Evolutionary conservation across 2,888 invertebrate species (phyloP).

Genomic region (Lydus trimaculatus): DNA sequence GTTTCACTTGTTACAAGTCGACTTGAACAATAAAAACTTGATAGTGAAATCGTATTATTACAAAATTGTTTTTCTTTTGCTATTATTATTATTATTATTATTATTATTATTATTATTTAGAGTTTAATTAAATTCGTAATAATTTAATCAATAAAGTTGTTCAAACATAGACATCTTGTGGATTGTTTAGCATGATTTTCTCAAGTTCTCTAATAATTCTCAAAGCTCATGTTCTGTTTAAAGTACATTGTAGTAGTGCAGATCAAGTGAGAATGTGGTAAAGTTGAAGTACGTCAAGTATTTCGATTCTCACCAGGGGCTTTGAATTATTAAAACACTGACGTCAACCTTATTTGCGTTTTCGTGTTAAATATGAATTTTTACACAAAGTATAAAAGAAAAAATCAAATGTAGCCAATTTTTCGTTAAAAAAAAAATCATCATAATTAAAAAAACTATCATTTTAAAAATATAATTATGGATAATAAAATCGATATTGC

Average conservation of each 20-base stretch:
- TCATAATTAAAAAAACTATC: too few relatives aligned
- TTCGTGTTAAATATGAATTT: slow-evolving; percentile 10
- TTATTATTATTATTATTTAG: too few relatives aligned
- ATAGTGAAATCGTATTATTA: too few relatives aligned
- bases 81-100: too few relatives aligned
- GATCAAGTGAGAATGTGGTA: slow-evolving; percentile 10
- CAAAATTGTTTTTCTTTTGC: too few relatives aligned
- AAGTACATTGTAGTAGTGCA: slow-evolving; percentile 9
- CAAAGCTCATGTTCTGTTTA: slow-evolving; percentile 8
- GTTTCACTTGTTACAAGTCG: too few relatives aligned
- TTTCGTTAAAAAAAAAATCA: neutral
- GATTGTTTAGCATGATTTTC: neutral
- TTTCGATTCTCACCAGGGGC: slow-evolving; percentile 13
- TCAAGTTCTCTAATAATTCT: slow-evolving; percentile 7
- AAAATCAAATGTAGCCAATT: neutral
- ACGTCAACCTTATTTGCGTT: neutral
- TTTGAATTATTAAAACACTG: slow-evolving; percentile 17
- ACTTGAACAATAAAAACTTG: too few relatives aligned
- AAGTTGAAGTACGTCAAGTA: slow-evolving; percentile 12
- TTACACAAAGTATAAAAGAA: neutral
- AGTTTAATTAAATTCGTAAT: neutral
- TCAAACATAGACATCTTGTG: neutral
- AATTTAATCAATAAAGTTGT: neutral
- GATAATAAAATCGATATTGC: neutral
- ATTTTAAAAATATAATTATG: too few relatives aligned